Base-by-base conservation (phyloP, 2,113 vertebrate species). In the Eleginops maclovinus region DNA sequence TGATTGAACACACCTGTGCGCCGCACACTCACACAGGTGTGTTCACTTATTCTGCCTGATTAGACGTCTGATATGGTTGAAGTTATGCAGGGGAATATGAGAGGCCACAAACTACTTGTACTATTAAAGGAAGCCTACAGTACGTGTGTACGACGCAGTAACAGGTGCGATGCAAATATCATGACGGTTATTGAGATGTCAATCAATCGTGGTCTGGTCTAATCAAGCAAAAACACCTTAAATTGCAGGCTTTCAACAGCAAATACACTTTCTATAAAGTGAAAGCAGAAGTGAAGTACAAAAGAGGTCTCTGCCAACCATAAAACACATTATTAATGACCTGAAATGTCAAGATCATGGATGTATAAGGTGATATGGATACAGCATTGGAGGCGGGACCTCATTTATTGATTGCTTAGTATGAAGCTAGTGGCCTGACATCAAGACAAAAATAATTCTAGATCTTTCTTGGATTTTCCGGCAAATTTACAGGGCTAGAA, bases 11-110 rank as follows among this genome's bases (percentile, higher is more conserved):
- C 24, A 51, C 40, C 41, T 74, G 46, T 49, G 62, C 28, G 9
- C 59, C 44, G 31, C 21, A 54, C 40, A 51, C 47, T 74, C 40
- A 26, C 40, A 84, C 65, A 66, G 26, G 72, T 65, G 77, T 36
- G 31, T 28, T 21, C 16, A 75, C 14, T 62, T 72, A 58, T 72
- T 59, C 26, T 22, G 56, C 19, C 19, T 76, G 56, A 83, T 59
- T 77, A 70, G 22, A 26, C 26, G 4, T 64, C 55, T 43, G 61
- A 54, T 63, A 51, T 60, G 66, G 28, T 16, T 63, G 50, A 47
- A 46, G 14, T 16, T 2, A 6, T 36, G 58, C 44, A 16, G 24
- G 26, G 43, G 50, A 78, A 36, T n/a, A 31, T 19, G 3, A 15
- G 56, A 55, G 19, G 43, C 59, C 51, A 64, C 24, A 26, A 19